Conservation (phyloP, 1,140 invertebrate species). For the Pseudachorutes palmiensis region DNA sequence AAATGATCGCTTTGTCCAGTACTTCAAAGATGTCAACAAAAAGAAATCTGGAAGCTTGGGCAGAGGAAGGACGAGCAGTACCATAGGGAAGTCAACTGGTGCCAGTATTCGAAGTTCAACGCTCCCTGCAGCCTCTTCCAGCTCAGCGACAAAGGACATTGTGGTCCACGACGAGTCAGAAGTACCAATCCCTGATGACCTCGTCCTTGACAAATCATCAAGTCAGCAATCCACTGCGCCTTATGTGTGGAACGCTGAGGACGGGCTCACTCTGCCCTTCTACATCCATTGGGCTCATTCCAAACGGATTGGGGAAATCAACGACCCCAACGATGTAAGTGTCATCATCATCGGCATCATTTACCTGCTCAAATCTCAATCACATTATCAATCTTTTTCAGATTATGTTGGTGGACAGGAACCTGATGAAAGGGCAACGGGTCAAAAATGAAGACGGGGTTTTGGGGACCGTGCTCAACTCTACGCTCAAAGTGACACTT, state of each 20-base stretch:
- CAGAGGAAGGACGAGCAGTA: too few relatives aligned
- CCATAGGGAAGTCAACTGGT: too few relatives aligned
- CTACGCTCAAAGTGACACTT: slow-evolving; percentile 69
- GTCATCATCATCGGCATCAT: background rate
- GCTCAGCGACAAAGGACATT: too few relatives aligned
- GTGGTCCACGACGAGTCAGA: too few relatives aligned
- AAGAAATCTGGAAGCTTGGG: too few relatives aligned
- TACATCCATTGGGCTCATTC: slow-evolving; percentile 9
- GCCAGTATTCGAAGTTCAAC: too few relatives aligned
- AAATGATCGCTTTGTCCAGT: background rate
- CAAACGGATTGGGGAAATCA: background rate
- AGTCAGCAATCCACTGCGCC: too few relatives aligned
- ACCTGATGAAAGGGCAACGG: slow-evolving; percentile 21
- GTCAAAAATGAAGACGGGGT: slow-evolving; percentile 17
- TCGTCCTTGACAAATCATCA: too few relatives aligned
- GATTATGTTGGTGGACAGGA: slow-evolving; percentile 26
- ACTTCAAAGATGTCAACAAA: background rate
- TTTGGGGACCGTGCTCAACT: slow-evolving; percentile 43
- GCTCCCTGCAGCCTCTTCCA: too few relatives aligned
- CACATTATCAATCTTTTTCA: background rate
- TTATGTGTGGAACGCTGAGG: background rate
- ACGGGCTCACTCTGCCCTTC: background rate
- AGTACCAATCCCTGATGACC: too few relatives aligned
- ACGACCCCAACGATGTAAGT: background rate
- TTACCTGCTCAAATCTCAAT: too few relatives aligned